These are phyloP conservation scores for Lota lota DNA, from an alignment of 2,113 vertebrate genomes.

Conservation along the genomic window DNA sequence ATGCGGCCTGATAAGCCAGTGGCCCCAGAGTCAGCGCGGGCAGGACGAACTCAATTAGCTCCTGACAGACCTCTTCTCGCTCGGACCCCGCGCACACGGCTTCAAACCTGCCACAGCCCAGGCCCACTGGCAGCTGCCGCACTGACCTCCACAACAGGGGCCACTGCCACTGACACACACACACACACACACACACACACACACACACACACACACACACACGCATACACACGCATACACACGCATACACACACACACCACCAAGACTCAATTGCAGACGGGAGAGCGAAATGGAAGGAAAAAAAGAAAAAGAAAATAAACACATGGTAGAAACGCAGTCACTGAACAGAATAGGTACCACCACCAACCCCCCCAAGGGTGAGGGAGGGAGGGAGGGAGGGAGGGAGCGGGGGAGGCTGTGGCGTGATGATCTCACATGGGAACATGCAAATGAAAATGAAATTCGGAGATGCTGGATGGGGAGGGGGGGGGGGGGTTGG, in stretches of 20 bases:
- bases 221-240: too few relatives aligned
- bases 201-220: too few relatives aligned
- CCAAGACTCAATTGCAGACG: conserved; percentile 2
- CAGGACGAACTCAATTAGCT: conserved; percentile 79
- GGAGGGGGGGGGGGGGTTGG: conserved; percentile 7
- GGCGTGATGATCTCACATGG: conserved; percentile 6
- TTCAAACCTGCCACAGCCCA: conserved; percentile 42
- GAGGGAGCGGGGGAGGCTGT: background rate
- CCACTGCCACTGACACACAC: conserved; percentile 40
- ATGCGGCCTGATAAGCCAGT: conserved; percentile 75
- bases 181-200: too few relatives aligned
- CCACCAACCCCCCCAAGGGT: conserved; percentile 16
- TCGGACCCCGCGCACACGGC: conserved; percentile 35
- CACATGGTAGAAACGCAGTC: conserved; percentile 23
- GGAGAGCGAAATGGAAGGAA: conserved; percentile 24
- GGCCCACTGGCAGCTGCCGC: conserved; percentile 63
- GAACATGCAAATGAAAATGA: conserved; percentile 46
- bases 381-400: background rate
- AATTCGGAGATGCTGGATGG: conserved; percentile 16
- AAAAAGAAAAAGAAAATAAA: too few relatives aligned
- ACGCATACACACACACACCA: too few relatives aligned
- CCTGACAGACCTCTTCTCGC: conserved; percentile 69
- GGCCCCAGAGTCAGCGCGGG: conserved; percentile 68
- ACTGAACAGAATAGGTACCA: conserved; percentile 27
- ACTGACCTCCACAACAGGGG: conserved; percentile 70